A percentile compares a stretch with the other conserved stretches of the same genome.
Evolutionary conservation across 2,888 invertebrate species (phyloP).

Genomic region (Trissolcus brochymenae): DNA sequence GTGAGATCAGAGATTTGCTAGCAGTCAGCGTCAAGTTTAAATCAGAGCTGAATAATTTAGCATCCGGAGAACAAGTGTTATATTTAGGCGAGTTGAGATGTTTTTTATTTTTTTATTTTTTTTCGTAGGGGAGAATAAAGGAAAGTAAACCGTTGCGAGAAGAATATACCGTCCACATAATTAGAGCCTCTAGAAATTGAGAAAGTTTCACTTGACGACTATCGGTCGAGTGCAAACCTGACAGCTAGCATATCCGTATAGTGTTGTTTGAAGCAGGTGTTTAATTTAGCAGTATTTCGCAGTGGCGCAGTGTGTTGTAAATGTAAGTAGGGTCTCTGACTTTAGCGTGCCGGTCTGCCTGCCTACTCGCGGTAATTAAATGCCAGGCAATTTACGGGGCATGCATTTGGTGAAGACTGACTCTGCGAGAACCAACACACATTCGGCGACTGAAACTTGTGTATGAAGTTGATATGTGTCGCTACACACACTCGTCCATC

Average conservation of each 20-base stretch:
- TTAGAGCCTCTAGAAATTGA: constrained; percentile 42
- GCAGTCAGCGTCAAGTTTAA: no score
- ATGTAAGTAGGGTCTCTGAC: constrained; percentile 60
- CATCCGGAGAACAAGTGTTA: no score
- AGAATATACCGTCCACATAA: constrained; percentile 23
- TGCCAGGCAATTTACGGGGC: constrained; percentile 74
- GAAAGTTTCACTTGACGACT: constrained; percentile 52
- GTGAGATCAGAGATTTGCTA: no score
- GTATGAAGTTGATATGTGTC: constrained; percentile 57
- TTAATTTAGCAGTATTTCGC: constrained; percentile 70
- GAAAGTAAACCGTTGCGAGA: neutral
- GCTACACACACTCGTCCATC: constrained; percentile 63
- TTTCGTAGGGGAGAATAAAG: neutral
- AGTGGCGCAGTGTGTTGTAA: constrained; percentile 61
- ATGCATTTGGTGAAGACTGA: constrained; percentile 69
- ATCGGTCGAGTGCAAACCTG: constrained; percentile 53
- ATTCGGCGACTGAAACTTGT: constrained; percentile 32
- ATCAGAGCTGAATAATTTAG: no score
- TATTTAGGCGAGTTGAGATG: no score
- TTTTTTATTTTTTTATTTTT: no score
- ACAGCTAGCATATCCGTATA: constrained; percentile 34
- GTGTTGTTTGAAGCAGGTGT: constrained; percentile 69
- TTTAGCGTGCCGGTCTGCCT: constrained; percentile 69
- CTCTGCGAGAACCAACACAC: constrained; percentile 49
- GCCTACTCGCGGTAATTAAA: constrained; percentile 75